A percentile compares a stretch with the other conserved stretches of the same genome.
Evolutionary conservation across 2,113 vertebrate species (phyloP).

Genomic region (Phaetusa simplex): DNA sequence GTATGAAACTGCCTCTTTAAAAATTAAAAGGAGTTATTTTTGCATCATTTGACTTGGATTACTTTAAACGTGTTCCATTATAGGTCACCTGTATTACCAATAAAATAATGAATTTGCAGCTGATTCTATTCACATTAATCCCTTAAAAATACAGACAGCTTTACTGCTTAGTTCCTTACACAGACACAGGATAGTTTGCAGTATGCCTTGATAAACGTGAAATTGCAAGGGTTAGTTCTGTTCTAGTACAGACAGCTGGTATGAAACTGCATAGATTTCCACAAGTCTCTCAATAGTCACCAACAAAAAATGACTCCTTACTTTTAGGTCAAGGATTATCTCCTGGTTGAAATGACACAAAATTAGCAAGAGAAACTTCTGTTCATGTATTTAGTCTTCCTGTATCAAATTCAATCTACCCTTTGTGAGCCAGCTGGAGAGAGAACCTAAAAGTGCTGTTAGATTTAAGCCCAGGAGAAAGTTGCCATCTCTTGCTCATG

Average conservation of each 20-base stretch:
- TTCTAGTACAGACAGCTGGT: not conserved
- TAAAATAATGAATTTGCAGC: not conserved
- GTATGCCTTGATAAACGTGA: not conserved
- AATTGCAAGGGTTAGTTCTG: not conserved
- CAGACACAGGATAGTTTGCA: not conserved
- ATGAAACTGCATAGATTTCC: not conserved
- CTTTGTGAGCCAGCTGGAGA: not conserved
- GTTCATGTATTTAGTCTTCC: not conserved
- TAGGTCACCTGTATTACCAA: not conserved
- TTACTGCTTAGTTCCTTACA: not conserved
- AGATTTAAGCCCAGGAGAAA: not conserved
- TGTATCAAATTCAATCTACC: not conserved
- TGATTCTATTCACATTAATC: not conserved
- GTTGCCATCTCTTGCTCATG: not conserved
- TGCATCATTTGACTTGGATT: constrained; percentile 5
- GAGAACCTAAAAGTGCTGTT: not conserved
- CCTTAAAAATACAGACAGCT: not conserved
- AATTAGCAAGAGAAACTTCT: not conserved
- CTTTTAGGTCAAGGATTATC: not conserved
- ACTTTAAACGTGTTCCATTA: not conserved
- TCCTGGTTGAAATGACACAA: not conserved
- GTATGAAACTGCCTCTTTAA: constrained; percentile 39
- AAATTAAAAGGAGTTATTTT: constrained; percentile 46
- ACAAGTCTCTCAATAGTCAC: not conserved
- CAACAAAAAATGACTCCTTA: not conserved